These are phyloP conservation scores for Nycteola revayana DNA, from an alignment of 2,888 invertebrate species.

Conservation along the genomic window DNA sequence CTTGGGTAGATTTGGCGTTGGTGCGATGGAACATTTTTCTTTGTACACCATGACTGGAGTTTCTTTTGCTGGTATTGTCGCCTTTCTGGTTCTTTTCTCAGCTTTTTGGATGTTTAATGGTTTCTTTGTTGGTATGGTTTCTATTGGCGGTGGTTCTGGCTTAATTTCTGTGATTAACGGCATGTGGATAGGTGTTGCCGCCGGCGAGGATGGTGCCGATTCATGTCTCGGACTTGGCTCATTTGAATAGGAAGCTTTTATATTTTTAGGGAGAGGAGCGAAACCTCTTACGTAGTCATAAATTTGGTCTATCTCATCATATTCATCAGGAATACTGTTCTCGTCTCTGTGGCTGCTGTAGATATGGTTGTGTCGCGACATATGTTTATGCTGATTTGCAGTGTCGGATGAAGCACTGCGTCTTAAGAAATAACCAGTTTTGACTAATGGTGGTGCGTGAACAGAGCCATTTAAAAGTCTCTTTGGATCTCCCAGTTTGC, in stretches of 20 bases:
- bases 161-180: conserved; percentile 83
- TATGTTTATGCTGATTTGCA: conserved; percentile 81
- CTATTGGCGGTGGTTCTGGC: conserved; percentile 95
- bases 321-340: conserved; percentile 88
- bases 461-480: conserved; percentile 67
- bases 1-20: conserved; percentile 84
- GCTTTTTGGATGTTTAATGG: conserved; percentile 80
- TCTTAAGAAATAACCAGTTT: conserved; percentile 87
- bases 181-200: conserved; percentile 79
- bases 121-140: conserved; percentile 94
- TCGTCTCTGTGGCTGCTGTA: conserved; percentile 84
- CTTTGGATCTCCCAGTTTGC: conserved; percentile 87
- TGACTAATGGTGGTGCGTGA: conserved; percentile 71
- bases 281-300: conserved; percentile 97
- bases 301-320: conserved; percentile 98
- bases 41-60: conserved; percentile 78
- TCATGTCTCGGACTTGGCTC: conserved; percentile 71
- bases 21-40: conserved; percentile 82
- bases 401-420: conserved; percentile 91
- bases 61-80: conserved; percentile 82
- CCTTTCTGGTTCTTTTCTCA: conserved; percentile 89
- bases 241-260: conserved; percentile 84
- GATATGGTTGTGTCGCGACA: conserved; percentile 76
- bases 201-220: conserved; percentile 81
- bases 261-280: conserved; percentile 93